Evolutionary conservation across 2,797 vertebrate species (phyloP), one percentile per base, ranked within the genome.

Genomic region (Naso thynnoides): DNA sequence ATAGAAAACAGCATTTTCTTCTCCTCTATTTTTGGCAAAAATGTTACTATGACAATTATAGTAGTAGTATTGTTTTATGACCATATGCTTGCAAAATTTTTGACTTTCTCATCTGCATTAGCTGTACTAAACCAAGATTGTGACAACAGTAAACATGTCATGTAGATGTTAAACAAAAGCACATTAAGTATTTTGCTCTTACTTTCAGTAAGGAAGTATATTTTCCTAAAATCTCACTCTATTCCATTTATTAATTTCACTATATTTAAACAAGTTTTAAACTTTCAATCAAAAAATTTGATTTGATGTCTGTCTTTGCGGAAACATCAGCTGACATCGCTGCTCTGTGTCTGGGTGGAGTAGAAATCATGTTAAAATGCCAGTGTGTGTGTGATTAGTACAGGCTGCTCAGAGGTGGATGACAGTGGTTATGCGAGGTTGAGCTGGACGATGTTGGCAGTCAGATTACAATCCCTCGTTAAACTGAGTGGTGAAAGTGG

Each of bases 381-480:
- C 13, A 27, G 39, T 50, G 0, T 70, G 27, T 56, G 49, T 42
- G 21, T 39, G 56, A 42, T 1, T 60, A 36, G 65, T 62, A 42
- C 18, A 45, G 42, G 44, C 57, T 72, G 36, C 78, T 80, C 39
- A 50, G 33, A 52, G 31, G 19, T 55, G 59, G 60, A 76, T 71
- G 55, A 82, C 54, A 63, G 76, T 76, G 47, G 55, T 70, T 79
- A 49, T 65, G 73, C 67, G 80, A 81, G 76, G 71, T 68, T 68
- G 54, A 79, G 71, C 56, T 53, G 2, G 16, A 44, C 73, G 71
- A 82, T 83, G 73, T 66, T 67, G 66, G 52, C 75, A 70, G 66
- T 79, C 61, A 59, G 75, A 83, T 90, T 86, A 86, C 75, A 84
- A 72, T 64, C 24, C 50, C 64, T 69, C 33, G 47, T 83, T 86